phyloP scores from a whole-genome alignment of 2,797 vertebrate species.

The Aphelocoma californica region DNA sequence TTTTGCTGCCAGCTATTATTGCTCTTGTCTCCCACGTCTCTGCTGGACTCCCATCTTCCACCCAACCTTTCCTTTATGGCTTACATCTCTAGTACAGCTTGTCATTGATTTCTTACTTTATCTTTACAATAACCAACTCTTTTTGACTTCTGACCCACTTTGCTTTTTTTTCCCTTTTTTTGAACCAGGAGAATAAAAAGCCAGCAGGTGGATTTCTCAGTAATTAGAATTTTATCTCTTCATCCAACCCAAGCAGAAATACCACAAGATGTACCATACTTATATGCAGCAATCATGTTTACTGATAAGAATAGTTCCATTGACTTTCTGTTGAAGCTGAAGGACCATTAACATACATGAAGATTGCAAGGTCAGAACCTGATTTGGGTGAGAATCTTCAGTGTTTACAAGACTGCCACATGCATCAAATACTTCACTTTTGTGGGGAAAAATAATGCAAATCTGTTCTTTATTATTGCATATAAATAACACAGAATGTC shows the following conservation, averaged over 20 bases:
- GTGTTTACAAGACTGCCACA: background rate
- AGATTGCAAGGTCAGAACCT: background rate
- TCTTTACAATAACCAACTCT: background rate
- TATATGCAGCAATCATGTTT: background rate
- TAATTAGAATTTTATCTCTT: background rate
- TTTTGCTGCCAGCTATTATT: background rate
- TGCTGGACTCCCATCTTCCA: background rate
- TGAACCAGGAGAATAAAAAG: background rate
- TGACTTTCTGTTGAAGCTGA: background rate
- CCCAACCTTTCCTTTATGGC: background rate
- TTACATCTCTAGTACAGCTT: background rate
- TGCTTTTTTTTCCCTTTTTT: background rate
- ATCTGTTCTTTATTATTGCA: background rate
- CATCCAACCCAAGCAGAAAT: background rate
- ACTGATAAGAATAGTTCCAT: background rate
- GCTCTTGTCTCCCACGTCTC: background rate
- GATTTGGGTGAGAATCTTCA: background rate
- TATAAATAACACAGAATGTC: background rate
- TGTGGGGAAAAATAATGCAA: background rate
- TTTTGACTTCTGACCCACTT: background rate
- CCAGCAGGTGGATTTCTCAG: background rate
- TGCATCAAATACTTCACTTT: background rate
- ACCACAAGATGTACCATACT: background rate
- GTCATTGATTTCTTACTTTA: background rate
- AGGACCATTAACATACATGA: background rate